Evolutionary conservation across 92 coral and sea anemone genomes (phyloP).

Genomic region (Ricordea florida): DNA sequence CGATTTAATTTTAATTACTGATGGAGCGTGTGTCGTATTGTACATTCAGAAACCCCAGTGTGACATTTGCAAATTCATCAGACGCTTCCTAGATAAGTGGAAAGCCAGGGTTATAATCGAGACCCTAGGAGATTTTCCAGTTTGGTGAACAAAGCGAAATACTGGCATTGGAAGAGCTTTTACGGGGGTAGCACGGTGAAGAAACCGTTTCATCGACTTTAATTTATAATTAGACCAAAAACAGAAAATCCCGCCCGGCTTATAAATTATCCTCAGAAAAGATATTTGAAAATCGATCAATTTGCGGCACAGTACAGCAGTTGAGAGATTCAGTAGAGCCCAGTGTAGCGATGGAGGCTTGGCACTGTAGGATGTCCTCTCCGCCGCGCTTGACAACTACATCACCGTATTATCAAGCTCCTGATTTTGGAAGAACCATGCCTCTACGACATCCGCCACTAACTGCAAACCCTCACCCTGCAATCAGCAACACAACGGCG

Average conservation of each 20-base stretch:
- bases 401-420: constrained; percentile 38
- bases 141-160: constrained; percentile 47
- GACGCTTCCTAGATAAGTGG: constrained; percentile 71
- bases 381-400: constrained; percentile 53
- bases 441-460: constrained; percentile 97
- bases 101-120: constrained; percentile 55
- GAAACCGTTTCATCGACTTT: no score
- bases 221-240: constrained; percentile 35
- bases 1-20: constrained; percentile 81
- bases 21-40: constrained; percentile 81
- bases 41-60: constrained; percentile 54
- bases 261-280: constrained; percentile 32
- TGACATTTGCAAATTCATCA: constrained; percentile 77
- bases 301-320: constrained; percentile 21
- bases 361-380: constrained; percentile 66
- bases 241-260: constrained; percentile 21
- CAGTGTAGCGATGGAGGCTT: constrained; percentile 50
- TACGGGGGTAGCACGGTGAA: no score
- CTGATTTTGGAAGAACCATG: constrained; percentile 81
- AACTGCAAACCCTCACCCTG: constrained; percentile 34
- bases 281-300: constrained; percentile 8
- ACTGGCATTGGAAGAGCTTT: no score
- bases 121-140: constrained; percentile 68
- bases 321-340: constrained; percentile 2
- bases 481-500: constrained; percentile 16